A percentile compares a stretch with the other conserved stretches of the same genome.
Evolutionary conservation across 2,888 invertebrate genomes (phyloP).

Genomic region (Ophion ventricosus): DNA sequence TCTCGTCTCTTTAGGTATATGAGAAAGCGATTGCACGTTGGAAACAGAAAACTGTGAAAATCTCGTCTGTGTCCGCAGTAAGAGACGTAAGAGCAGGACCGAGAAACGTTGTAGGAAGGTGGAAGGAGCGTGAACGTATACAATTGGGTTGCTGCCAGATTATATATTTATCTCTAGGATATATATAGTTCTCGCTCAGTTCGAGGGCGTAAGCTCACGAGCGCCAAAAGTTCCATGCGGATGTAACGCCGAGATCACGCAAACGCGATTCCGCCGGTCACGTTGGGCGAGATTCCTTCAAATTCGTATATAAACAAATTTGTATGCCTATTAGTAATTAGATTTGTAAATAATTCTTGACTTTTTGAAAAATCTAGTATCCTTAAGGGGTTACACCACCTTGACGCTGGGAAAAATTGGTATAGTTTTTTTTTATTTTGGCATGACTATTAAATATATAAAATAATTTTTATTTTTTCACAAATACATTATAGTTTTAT

Average conservation of each 20-base stretch:
- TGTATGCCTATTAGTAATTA: not conserved
- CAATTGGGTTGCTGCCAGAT: conserved; percentile 79
- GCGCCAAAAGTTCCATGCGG: conserved; percentile 46
- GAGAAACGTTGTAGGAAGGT: conserved; percentile 59
- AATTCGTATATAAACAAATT: not conserved
- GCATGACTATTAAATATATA: too few species aligned
- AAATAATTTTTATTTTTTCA: too few species aligned
- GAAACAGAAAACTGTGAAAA: conserved; percentile 21
- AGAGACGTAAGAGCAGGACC: conserved; percentile 45
- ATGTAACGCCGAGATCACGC: conserved; percentile 34
- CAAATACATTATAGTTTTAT: too few species aligned
- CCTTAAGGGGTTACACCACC: not conserved
- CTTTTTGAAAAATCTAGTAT: not conserved
- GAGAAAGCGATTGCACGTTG: conserved; percentile 13
- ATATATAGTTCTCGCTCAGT: conserved; percentile 76
- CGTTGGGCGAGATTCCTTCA: conserved; percentile 16
- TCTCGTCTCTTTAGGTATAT: conserved; percentile 17
- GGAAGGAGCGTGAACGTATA: conserved; percentile 68
- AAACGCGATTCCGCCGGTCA: conserved; percentile 47
- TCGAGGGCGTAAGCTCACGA: conserved; percentile 59
- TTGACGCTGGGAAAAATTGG: too few species aligned
- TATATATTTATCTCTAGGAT: conserved; percentile 82
- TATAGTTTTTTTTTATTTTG: too few species aligned
- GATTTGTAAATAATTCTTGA: not conserved
- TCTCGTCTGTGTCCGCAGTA: conserved; percentile 7